Conservation (phyloP, 2,113 vertebrate genomes). For the Mirounga angustirostris region DNA sequence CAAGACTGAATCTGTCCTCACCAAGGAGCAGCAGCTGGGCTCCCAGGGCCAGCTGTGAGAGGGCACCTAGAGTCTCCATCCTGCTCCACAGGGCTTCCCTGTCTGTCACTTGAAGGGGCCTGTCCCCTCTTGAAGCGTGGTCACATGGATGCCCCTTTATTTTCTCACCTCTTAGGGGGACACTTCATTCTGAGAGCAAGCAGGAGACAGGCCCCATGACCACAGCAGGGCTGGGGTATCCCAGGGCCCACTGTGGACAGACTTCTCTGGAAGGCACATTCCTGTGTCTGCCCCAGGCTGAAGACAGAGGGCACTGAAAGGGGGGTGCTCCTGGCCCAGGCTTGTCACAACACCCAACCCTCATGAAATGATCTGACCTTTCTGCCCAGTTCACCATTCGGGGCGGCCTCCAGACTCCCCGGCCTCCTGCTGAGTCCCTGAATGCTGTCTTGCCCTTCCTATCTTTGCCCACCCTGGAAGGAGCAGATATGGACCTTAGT, state of each 20-base stretch:
- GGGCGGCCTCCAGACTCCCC: background rate
- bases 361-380: background rate
- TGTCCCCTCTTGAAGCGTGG: background rate
- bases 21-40: background rate
- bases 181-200: background rate
- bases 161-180: background rate
- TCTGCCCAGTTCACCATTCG: background rate
- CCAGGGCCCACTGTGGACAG: background rate
- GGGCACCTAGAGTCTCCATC: background rate
- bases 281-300: background rate
- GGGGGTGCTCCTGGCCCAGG: background rate
- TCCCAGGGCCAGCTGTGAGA: background rate
- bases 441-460: background rate
- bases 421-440: background rate
- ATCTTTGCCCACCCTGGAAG: constrained; percentile 64
- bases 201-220: background rate
- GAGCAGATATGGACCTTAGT: constrained; percentile 81
- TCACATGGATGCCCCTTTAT: background rate
- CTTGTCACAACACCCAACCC: background rate
- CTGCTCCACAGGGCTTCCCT: background rate
- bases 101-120: background rate
- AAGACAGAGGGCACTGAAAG: background rate
- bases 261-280: background rate
- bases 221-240: background rate
- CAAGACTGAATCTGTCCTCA: background rate